Percentiles rank a stretch among this genome's conserved stretches.
Conservation (phyloP, 2,888 invertebrate species). For the Smittia aterrima region DNA sequence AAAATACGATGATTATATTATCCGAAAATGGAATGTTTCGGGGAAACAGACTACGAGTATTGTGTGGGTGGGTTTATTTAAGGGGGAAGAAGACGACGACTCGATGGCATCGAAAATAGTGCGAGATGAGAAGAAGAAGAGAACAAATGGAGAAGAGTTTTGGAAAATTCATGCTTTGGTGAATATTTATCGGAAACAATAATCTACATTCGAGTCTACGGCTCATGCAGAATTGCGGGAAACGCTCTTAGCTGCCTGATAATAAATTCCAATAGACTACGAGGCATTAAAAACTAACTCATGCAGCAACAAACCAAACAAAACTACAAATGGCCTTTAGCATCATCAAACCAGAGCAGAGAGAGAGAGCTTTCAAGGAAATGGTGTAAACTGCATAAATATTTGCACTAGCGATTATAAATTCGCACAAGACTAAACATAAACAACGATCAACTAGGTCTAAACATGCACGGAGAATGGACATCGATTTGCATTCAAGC, state of each 20-base stretch:
- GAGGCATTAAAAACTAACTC: conserved; percentile 11
- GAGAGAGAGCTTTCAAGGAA: not conserved
- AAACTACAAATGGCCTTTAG: not conserved
- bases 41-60: not conserved
- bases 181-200: conserved; percentile 37
- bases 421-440: conserved; percentile 8
- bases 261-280: conserved; percentile 38
- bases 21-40: conserved; percentile 20
- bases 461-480: not conserved
- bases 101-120: not conserved
- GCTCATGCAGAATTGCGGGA: not conserved
- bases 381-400: conserved; percentile 31
- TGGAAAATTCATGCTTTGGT: conserved; percentile 38
- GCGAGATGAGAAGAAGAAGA: not conserved
- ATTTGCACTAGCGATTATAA: conserved; percentile 32
- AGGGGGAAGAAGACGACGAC: not conserved
- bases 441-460: not conserved
- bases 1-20: conserved; percentile 13
- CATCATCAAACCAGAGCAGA: not conserved
- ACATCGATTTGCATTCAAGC: conserved; percentile 7
- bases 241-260: not conserved
- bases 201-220: conserved; percentile 32
- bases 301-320: not conserved
- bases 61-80: too few species aligned
- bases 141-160: not conserved